phyloP scores from a whole-genome alignment of 2,888 invertebrate species.

The Aporophyla lueneburgensis region DNA sequence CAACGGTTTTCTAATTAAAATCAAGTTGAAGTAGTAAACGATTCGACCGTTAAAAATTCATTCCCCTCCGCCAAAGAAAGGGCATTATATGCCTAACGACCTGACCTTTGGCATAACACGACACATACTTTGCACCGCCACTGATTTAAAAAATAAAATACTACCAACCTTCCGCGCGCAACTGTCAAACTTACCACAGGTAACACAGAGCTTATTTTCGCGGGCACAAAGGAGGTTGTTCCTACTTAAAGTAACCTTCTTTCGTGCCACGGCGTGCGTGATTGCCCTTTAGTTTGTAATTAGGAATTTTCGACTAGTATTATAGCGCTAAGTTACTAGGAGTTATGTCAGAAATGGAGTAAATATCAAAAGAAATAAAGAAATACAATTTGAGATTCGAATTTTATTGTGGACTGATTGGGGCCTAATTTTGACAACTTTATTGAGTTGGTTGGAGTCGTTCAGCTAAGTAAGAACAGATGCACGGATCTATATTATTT shows the following conservation, averaged over 20 bases:
- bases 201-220: slow-evolving; percentile 55
- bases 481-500: background rate
- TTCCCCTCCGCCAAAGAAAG: slow-evolving; percentile 64
- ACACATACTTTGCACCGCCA: slow-evolving; percentile 68
- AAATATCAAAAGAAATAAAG: slow-evolving; percentile 63
- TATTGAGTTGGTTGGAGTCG: background rate
- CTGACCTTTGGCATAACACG: slow-evolving; percentile 86
- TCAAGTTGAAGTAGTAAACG: slow-evolving; percentile 37
- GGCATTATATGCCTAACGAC: slow-evolving; percentile 70
- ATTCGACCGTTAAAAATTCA: slow-evolving; percentile 53
- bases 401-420: slow-evolving; percentile 15
- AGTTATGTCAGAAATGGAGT: slow-evolving; percentile 63
- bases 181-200: slow-evolving; percentile 64
- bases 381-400: slow-evolving; percentile 44
- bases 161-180: slow-evolving; percentile 47
- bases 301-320: slow-evolving; percentile 73
- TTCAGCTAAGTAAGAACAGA: background rate
- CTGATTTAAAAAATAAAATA: slow-evolving; percentile 72
- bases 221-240: slow-evolving; percentile 61
- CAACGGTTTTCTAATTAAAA: slow-evolving; percentile 51
- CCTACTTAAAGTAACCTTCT: slow-evolving; percentile 70
- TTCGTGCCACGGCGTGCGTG: slow-evolving; percentile 77
- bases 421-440: background rate
- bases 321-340: slow-evolving; percentile 59
- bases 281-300: slow-evolving; percentile 79